Base-by-base conservation (phyloP, 2,113 vertebrate species). In the Chelonoidis abingdonii region DNA sequence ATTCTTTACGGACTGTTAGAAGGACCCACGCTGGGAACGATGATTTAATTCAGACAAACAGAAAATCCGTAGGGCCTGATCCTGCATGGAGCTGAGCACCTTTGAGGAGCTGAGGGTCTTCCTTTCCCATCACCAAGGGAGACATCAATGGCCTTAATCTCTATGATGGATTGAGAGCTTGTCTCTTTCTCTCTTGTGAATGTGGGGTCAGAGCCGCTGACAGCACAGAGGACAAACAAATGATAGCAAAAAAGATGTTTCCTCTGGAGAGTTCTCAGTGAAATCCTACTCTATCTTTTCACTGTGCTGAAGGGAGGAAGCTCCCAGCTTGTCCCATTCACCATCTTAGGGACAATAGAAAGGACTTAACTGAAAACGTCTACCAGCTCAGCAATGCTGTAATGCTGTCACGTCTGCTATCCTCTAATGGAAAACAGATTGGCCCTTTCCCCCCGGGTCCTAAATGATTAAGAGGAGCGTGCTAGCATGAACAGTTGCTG, bases 361-460 rank as follows among this genome's bases (percentile, higher is more conserved):
- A 69, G n/a, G 2, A 29, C 54, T 80, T 86, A 87, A 72, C 90
- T 35, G 79, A 83, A 91, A 96, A 88, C 49, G 14, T 75, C 88
- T 90, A n/a, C 89, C 25, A 49, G 50, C 87, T 86, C 81, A 19
- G 57, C 88, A 78, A 41, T 44, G 1, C 83, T 88, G 79, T 13
- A 8, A 62, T 91, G 50, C 27, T 41, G 31, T 59, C 75, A 0
- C 2, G 16, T 89, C 83, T 50, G 89, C 76, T 88, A 88, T 90
- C 89, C 41, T 80, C 72, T 96, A 97, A 96, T 83, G 3, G 10
- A 86, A 97, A 98, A 72, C 96, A 97, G 94, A 87, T 93, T 84
- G 91, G 80, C 49, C 41, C 76, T 92, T 75, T 91, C 89, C 27
- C 87, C 83, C 89, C 5, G 65, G 35, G 38, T 72, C 95, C 94